Evolutionary conservation across 1,140 invertebrate genomes (phyloP).

Genomic region (Trinorchestia longiramus): DNA sequence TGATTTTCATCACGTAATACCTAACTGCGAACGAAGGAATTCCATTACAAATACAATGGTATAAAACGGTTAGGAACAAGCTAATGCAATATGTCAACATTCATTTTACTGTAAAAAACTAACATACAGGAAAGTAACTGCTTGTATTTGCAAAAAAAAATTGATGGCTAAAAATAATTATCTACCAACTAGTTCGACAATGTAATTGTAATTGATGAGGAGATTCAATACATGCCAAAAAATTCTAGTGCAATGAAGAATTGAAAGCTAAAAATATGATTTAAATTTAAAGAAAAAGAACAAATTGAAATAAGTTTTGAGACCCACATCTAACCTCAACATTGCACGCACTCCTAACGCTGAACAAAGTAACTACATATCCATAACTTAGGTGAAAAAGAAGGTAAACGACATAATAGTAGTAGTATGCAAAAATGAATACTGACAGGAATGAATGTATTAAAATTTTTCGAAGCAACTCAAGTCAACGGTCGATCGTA

Average conservation of each 20-base stretch:
- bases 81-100: background rate
- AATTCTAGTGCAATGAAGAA: too few species aligned
- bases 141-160: background rate
- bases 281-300: background rate
- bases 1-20: too few species aligned
- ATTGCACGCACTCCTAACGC: too few species aligned
- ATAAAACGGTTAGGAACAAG: background rate
- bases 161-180: background rate
- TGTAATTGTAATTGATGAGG: too few species aligned
- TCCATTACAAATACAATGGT: background rate
- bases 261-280: too few species aligned
- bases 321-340: background rate
- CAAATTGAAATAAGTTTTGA: too few species aligned
- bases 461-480: too few species aligned
- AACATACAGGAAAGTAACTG: background rate
- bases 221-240: too few species aligned
- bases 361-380: background rate
- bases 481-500: too few species aligned
- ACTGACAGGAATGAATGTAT: background rate
- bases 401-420: background rate
- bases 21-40: background rate
- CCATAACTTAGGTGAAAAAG: background rate
- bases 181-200: too few species aligned
- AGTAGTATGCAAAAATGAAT: background rate
- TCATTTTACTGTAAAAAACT: conserved; percentile 21